Evolutionary conservation across 2,888 invertebrate species (phyloP).

Genomic region (Melieria picta): DNA sequence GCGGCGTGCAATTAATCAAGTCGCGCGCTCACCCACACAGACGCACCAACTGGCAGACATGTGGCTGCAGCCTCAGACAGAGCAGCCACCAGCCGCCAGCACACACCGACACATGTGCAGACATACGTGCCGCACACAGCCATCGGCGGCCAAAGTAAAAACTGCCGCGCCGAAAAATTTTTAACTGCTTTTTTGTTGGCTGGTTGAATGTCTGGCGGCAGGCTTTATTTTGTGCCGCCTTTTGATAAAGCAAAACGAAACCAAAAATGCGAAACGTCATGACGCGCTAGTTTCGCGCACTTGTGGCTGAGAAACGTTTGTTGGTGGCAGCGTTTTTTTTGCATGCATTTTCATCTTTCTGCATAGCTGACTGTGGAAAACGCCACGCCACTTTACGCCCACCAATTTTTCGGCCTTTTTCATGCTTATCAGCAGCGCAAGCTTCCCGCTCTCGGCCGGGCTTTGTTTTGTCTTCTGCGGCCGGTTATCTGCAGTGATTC

Average conservation of each 20-base stretch:
- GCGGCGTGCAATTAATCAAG: conserved; percentile 48
- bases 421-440: conserved; percentile 20
- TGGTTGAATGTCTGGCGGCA: background rate
- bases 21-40: background rate
- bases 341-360: conserved; percentile 14
- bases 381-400: conserved; percentile 1
- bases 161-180: background rate
- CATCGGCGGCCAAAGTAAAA: background rate
- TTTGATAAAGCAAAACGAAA: background rate
- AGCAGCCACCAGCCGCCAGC: too few relatives aligned
- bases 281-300: too few relatives aligned
- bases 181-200: background rate
- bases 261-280: too few relatives aligned
- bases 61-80: too few relatives aligned
- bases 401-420: conserved; percentile 30
- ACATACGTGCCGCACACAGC: too few relatives aligned
- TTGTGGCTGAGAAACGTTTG: too few relatives aligned
- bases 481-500: too few relatives aligned
- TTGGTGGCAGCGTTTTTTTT: too few relatives aligned
- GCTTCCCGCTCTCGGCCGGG: too few relatives aligned
- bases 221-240: background rate
- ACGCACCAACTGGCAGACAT: too few relatives aligned
- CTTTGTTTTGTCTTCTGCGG: too few relatives aligned
- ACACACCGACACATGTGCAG: too few relatives aligned
- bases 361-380: conserved; percentile 11